phyloP scores from a whole-genome alignment of 2,113 vertebrate species.

The Dissostichus mawsoni region DNA sequence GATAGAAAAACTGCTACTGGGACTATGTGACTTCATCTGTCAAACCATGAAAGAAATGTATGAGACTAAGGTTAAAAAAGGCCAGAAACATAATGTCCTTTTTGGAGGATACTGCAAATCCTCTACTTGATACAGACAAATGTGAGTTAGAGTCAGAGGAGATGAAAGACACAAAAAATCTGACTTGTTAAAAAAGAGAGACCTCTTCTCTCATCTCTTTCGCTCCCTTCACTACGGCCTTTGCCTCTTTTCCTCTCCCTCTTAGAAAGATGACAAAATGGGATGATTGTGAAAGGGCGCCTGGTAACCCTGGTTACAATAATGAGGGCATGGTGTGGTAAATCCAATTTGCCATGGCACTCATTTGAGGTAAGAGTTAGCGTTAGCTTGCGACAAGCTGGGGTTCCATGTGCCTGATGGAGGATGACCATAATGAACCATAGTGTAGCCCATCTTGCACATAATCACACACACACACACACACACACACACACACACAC shows the following conservation, averaged over 20 bases:
- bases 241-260: constrained; percentile 27
- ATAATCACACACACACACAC: neutral
- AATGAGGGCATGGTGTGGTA: constrained; percentile 75
- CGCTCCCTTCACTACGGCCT: constrained; percentile 38
- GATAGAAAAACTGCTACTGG: constrained; percentile 19
- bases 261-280: constrained; percentile 59
- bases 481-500: neutral
- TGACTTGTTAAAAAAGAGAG: neutral
- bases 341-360: constrained; percentile 69
- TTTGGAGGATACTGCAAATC: constrained; percentile 1
- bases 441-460: neutral
- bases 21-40: constrained; percentile 36
- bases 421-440: neutral
- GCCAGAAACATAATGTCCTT: constrained; percentile 20
- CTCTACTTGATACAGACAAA: constrained; percentile 28
- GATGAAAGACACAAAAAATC: neutral
- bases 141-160: constrained; percentile 12
- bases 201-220: constrained; percentile 19
- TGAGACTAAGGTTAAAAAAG: neutral
- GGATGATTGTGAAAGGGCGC: constrained; percentile 68
- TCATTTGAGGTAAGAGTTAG: constrained; percentile 44
- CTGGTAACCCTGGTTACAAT: constrained; percentile 79
- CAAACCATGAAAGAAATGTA: constrained; percentile 1
- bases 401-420: constrained; percentile 13
- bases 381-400: constrained; percentile 3